Evolutionary conservation across 2,888 invertebrate genomes (phyloP).

Genomic region (Mythimna impura): DNA sequence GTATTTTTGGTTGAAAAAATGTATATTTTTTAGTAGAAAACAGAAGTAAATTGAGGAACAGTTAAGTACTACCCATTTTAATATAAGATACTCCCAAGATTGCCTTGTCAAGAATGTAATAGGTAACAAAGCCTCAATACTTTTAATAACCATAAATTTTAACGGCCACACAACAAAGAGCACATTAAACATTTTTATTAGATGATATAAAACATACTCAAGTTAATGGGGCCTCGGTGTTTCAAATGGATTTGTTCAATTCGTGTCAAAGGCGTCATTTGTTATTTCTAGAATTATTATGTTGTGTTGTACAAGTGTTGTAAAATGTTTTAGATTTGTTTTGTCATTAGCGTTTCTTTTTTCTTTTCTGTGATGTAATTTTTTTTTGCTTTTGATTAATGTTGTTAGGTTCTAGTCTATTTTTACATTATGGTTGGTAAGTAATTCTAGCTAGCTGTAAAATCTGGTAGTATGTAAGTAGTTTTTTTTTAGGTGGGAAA

Average conservation of each 20-base stretch:
- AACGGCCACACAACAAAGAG: constrained; percentile 54
- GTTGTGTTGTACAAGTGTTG: constrained; percentile 40
- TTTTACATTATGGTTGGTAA: constrained; percentile 16
- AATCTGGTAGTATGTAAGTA: background rate
- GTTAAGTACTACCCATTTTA: no score
- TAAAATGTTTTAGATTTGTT: constrained; percentile 61
- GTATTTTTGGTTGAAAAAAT: no score
- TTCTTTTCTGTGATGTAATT: background rate
- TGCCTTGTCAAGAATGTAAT: background rate
- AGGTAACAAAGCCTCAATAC: constrained; percentile 32
- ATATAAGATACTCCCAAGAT: no score
- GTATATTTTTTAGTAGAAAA: no score
- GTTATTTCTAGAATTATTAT: constrained; percentile 55
- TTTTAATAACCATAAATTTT: constrained; percentile 58
- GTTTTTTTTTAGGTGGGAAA: no score
- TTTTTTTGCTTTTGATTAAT: constrained; percentile 38
- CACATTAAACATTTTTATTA: constrained; percentile 58
- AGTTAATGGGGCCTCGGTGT: constrained; percentile 63
- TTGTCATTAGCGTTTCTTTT: constrained; percentile 44
- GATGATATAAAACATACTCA: constrained; percentile 61
- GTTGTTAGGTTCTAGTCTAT: constrained; percentile 4
- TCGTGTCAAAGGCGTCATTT: constrained; percentile 60
- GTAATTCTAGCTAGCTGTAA: background rate
- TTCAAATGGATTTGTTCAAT: constrained; percentile 68
- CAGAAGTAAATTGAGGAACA: no score